Base-by-base conservation (phyloP, 2,797 vertebrate genomes). In the Schizopygopsis malacanthus region DNA sequence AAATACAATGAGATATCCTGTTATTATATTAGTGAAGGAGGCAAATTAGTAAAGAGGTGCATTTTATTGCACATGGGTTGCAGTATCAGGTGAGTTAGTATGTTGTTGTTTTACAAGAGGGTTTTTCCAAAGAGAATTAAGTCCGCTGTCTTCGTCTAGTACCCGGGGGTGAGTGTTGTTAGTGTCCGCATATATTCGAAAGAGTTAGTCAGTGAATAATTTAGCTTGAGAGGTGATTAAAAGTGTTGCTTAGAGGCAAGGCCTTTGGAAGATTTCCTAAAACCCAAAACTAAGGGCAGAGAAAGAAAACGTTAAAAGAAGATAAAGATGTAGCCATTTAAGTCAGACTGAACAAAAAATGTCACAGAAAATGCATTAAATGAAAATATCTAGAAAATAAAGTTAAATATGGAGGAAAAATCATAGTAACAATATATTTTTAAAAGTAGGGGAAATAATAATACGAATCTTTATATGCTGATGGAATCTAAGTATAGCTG, bases 161-260 rank as follows among this genome's bases (percentile, higher is more conserved):
- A 70, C 33, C 45, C 41, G 7, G 72, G 56, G 69, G 43, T 80
- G 77, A 80, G 78, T 85, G 94, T 93, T 94, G 94, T 96, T 95
- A 96, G 97, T 96, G 94, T 97, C 96, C 96, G 97, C 96, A 97
- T 96, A 97, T 96, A 97, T 95, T 93, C 84, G 87, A 92, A 92
- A 81, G 91, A 93, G 93, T 95, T 95, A 95, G 93, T 94, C 88
- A 6, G 18, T 52, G 20, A 77, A 47, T 52, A 43, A 72, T 67
- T 4, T 45, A 82, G 75, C 75, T 92, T 92, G 90, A 81, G 8
- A 91, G 82, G 79, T 87, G 85, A 80, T 93, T 87, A 90, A 91
- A 92, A 93, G 93, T 92, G 85, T 86, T 90, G 92, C 92, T 95
- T 94, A 95, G 92, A 92, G 93, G 89, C 91, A 93, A 96, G 93